Base-by-base conservation (phyloP, 2,113 vertebrate species). In the Hoplias malabaricus region DNA sequence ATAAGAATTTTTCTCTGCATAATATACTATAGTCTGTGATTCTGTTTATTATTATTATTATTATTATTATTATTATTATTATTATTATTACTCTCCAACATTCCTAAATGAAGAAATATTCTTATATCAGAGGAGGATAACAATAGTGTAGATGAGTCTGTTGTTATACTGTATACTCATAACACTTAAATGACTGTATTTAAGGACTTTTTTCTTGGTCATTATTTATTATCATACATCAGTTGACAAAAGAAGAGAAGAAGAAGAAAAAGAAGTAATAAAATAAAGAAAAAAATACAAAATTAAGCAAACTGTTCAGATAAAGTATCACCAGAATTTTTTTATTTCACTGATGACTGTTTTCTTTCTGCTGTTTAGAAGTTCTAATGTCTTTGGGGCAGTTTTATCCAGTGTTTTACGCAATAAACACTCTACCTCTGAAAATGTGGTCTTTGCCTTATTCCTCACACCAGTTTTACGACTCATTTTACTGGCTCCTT, bases 221-320 rank as follows among this genome's bases (percentile, higher is more conserved):
- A 93, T 96, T 96, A 96, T 96, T 96, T 97, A 96, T 97, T 95
- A 93, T 92, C 89, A 89, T 88, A 91, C 92, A 93, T 94, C 93
- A 89, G 93, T 94, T 83, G 63, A 85, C 73, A 83, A 69, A 90
- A 93, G 90, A 95, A 90, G 93, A 90, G 93, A 93, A 88, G 48
- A 23, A 19, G 48, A 23, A 4, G 21, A 53, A 53, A 21, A 23
- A 23, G 48, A 23, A 53, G 0, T 19, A 50, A 75, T 3, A 63
- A 67, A 66, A n/a, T n/a, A n/a, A 23, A 19, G 48, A 23, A 4
- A 9, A 53, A 53, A 21, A 23, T 9, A 21, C 8, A 53, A 0
- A 31, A 50, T 70, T 3, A 63, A 67, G 59, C 38, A 4, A 92
- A 74, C 91, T 94, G 93, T 92, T 94, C 94, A 93, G 92, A 93